Evolutionary conservation across 2,113 vertebrate genomes (phyloP).

Genomic region (Halcyon senegalensis): DNA sequence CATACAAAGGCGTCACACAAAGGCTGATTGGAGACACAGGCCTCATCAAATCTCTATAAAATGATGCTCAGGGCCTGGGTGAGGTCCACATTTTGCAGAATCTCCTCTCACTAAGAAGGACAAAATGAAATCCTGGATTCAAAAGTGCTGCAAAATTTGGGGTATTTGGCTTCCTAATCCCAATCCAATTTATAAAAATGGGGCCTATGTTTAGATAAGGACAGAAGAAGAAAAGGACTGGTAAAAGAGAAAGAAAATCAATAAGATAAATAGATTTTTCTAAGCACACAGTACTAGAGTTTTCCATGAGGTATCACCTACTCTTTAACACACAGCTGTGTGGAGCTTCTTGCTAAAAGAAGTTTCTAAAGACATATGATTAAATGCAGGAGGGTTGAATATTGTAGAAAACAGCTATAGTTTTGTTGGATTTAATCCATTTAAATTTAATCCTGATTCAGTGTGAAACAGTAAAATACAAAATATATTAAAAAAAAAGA

Average conservation of each 20-base stretch:
- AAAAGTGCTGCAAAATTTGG: background rate
- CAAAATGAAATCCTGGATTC: background rate
- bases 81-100: background rate
- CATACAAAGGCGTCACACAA: background rate
- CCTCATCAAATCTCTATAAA: background rate
- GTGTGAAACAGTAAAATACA: conserved; percentile 50
- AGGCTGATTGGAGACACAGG: background rate
- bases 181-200: background rate
- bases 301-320: conserved; percentile 57
- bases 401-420: background rate
- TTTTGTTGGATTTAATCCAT: conserved; percentile 9
- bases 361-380: background rate
- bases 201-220: background rate
- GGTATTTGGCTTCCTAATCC: background rate
- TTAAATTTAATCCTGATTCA: conserved; percentile 54
- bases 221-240: background rate
- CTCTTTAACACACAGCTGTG: conserved; percentile 6
- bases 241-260: conserved; percentile 57
- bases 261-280: conserved; percentile 65
- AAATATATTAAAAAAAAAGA: conserved; percentile 40
- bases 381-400: background rate
- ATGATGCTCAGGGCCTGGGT: background rate
- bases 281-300: conserved; percentile 58
- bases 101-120: background rate
- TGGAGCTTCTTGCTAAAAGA: background rate